Evolutionary conservation across 2,797 vertebrate genomes (phyloP), one percentile per base, ranked within the genome.

Genomic region (Tauraco hartlaubi): DNA sequence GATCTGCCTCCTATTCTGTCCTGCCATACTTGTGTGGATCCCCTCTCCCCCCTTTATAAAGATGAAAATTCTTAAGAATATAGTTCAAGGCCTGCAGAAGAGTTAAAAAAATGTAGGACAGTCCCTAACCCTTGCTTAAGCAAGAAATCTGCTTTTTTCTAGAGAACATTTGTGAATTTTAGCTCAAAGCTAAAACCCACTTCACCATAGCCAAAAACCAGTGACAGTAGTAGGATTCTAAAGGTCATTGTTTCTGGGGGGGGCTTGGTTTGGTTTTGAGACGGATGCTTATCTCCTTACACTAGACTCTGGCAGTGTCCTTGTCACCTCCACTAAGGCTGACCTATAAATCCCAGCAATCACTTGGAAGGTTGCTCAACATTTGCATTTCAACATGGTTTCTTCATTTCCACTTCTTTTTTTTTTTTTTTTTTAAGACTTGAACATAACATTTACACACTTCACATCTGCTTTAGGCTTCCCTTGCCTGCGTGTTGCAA

Each of bases 301-400:
- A 0, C 25, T 46, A 46, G 12, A 25, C 23, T 49, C 20, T 20
- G 41, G 33, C 33, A 56, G 15, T 2, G 4, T 35, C 37, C 12
- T 61, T 35, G 15, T 44, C 1, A 0, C 31, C 33, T 72, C 62
- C 43, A 15, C 7, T 54, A 41, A 41, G 25, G 55, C 23, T 49
- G 69, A 80, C 86, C 59, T 66, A 9, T 54, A 89, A 83, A 84
- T 68, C 74, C 62, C 75, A 92, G 82, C 29, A 51, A 51, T 26
- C 61, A 61, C 41, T 59, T 61, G 64, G 33, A 63, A 63, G 20
- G 43, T 85, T 81, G 82, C 67, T 91, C 73, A 88, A 51, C 21
- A 9, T 63, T 52, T 79, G 71, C 71, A 41, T 92, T 86, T 94
- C 63, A 54, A 35, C 3, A 12, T 9, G 0, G 0, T 84, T 92